Conservation (phyloP, 2,888 invertebrate species). For the Heliconius ismenius region DNA sequence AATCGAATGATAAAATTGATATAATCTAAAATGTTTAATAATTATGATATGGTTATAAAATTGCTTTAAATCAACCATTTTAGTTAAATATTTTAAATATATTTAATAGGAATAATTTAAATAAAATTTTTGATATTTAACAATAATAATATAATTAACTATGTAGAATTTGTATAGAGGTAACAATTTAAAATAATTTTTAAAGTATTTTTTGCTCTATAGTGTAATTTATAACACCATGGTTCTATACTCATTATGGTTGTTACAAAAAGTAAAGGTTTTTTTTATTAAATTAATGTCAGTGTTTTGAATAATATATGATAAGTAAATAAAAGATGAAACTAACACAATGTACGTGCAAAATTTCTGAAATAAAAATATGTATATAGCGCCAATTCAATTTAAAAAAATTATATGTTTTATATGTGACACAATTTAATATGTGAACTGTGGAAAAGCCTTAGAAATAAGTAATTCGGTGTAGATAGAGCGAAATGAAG, state of each 20-base stretch:
- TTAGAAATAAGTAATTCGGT: constrained; percentile 35
- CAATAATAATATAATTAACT: background rate
- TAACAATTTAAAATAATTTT: background rate
- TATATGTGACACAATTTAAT: background rate
- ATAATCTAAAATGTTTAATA: constrained; percentile 21
- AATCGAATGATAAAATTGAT: constrained; percentile 14
- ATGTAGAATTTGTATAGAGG: background rate
- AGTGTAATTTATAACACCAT: background rate
- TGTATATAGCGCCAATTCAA: background rate
- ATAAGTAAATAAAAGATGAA: too few relatives aligned
- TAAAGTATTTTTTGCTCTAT: background rate
- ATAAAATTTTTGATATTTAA: background rate
- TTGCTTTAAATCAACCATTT: constrained; percentile 50
- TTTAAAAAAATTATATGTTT: background rate
- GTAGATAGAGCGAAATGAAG: constrained; percentile 27
- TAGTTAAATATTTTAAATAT: constrained; percentile 13
- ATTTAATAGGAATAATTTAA: background rate
- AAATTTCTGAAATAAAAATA: too few relatives aligned
- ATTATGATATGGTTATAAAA: constrained; percentile 58
- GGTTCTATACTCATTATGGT: background rate
- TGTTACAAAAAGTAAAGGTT: background rate
- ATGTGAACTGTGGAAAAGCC: background rate
- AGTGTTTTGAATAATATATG: background rate
- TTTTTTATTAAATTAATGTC: background rate
- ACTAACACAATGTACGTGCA: too few relatives aligned